Conservation (phyloP, 2,797 vertebrate genomes). For the Sebastes nivosus region DNA sequence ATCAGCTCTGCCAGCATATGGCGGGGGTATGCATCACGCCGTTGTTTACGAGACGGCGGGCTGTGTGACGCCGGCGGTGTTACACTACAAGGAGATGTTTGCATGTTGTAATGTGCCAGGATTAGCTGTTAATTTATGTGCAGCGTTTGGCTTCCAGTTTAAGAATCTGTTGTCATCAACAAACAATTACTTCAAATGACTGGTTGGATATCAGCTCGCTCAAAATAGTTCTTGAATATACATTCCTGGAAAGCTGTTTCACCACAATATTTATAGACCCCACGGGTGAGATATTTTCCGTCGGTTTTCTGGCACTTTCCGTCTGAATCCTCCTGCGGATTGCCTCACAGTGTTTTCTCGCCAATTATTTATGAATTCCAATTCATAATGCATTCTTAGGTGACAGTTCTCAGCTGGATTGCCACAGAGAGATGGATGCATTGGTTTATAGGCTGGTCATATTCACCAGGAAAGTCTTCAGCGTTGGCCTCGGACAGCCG, state of each 20-base stretch:
- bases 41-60: conserved; percentile 37
- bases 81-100: conserved; percentile 35
- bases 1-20: conserved; percentile 40
- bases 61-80: conserved; percentile 20
- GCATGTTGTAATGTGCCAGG: conserved; percentile 34
- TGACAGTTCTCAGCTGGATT: conserved; percentile 62
- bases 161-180: conserved; percentile 21
- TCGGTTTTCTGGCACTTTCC: conserved; percentile 21
- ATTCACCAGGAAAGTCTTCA: conserved; percentile 42
- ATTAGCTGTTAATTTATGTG: conserved; percentile 55
- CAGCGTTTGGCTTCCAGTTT: conserved; percentile 19
- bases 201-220: neutral
- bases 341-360: conserved; percentile 44
- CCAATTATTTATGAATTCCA: conserved; percentile 73
- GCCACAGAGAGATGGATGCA: conserved; percentile 60
- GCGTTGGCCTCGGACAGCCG: neutral
- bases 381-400: conserved; percentile 73
- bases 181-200: conserved; percentile 7
- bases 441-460: conserved; percentile 43
- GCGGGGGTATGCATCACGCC: conserved; percentile 24
- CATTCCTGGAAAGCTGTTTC: neutral
- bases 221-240: neutral
- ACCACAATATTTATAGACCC: conserved; percentile 5
- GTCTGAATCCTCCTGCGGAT: conserved; percentile 31
- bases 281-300: neutral